Evolutionary conservation across 2,797 vertebrate genomes (phyloP).

Genomic region (Pygocentrus nattereri): DNA sequence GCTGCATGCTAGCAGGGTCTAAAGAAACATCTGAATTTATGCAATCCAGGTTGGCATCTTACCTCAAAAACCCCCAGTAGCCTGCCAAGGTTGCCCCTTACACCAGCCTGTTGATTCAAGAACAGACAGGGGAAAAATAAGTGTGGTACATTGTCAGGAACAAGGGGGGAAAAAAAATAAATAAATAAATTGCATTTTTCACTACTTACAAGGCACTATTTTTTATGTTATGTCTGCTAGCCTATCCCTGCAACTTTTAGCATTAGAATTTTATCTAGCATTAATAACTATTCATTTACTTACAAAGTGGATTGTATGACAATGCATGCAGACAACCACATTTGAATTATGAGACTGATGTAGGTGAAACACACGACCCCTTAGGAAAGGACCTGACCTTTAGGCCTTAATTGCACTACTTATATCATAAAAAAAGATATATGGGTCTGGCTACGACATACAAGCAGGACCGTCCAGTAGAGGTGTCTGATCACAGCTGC

Average conservation of each 20-base stretch:
- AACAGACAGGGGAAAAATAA: constrained; percentile 51
- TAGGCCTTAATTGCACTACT: constrained; percentile 2
- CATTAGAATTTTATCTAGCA: not conserved
- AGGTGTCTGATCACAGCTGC: constrained; percentile 35
- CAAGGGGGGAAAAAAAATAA: not conserved
- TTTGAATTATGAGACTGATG: not conserved
- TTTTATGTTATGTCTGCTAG: not conserved
- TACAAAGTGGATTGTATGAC: not conserved
- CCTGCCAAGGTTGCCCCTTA: constrained; percentile 94
- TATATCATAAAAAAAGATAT: constrained; percentile 16
- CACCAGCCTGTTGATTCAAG: constrained; percentile 87
- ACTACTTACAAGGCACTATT: not conserved
- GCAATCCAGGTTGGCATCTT: constrained; percentile 67
- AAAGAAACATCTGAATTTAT: constrained; percentile 46
- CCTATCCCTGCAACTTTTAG: not conserved
- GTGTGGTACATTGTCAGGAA: constrained; percentile 13
- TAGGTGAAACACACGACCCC: not conserved
- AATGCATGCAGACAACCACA: not conserved
- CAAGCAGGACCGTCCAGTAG: not conserved
- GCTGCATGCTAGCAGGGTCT: constrained; percentile 3
- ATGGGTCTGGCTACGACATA: constrained; percentile 39
- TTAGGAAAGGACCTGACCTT: not conserved
- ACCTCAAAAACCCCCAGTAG: constrained; percentile 98
- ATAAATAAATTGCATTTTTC: not conserved
- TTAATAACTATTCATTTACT: too few relatives aligned